Conservation (phyloP, 2,888 invertebrate species). For the Lapara coniferarum region DNA sequence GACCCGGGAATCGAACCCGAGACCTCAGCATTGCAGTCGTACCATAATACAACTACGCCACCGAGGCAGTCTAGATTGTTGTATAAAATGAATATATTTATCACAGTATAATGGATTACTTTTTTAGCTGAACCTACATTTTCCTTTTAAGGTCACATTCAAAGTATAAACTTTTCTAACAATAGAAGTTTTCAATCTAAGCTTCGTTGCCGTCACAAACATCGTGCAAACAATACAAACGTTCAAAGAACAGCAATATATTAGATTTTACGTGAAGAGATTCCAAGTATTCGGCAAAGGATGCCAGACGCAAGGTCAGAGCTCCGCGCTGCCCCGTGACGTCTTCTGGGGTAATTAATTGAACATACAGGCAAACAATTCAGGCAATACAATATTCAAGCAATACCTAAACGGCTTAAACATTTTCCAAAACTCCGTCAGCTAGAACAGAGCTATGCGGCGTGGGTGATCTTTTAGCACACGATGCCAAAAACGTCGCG, state of each 20-base stretch:
- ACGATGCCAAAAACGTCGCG: constrained; percentile 57
- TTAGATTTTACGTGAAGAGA: constrained; percentile 12
- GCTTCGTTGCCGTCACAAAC: neutral
- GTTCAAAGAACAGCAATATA: constrained; percentile 9
- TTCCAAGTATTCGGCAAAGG: constrained; percentile 19
- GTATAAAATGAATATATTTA: too few species aligned
- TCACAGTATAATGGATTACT: too few species aligned
- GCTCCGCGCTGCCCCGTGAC: neutral
- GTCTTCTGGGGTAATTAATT: constrained; percentile 3
- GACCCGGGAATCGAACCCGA: too few species aligned
- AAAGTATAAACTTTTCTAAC: neutral
- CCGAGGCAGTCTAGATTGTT: too few species aligned
- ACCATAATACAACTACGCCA: too few species aligned
- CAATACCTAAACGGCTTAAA: constrained; percentile 6
- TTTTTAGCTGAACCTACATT: too few species aligned
- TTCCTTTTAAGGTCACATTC: too few species aligned
- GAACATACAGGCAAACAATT: neutral
- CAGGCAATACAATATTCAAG: neutral
- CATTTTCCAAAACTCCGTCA: constrained; percentile 20
- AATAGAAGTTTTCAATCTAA: neutral
- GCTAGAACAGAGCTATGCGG: constrained; percentile 38
- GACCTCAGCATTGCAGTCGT: too few species aligned
- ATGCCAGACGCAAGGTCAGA: constrained; percentile 15
- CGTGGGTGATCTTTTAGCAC: constrained; percentile 50
- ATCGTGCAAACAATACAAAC: neutral